Base-by-base conservation (phyloP, 2,797 vertebrate species). In the Lycodopsis pacificus region DNA sequence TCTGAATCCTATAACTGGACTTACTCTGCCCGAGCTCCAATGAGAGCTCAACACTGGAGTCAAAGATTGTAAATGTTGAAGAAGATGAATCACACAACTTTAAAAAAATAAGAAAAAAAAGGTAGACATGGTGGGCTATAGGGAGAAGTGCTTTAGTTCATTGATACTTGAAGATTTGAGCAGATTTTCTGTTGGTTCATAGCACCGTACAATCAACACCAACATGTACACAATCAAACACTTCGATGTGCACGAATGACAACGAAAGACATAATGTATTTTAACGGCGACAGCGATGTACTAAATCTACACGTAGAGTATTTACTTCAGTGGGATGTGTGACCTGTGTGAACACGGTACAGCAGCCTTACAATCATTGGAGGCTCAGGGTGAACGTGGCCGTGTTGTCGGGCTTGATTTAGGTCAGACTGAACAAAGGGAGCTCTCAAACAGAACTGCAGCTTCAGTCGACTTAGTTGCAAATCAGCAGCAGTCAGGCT, bases 351-450 rank as follows among this genome's bases (percentile, higher is more conserved):
- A 7, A 17, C 15, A 17, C 6, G 42, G 42, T 17, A 17, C 4
- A 14, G 42, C 4, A 6, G 4, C 42, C 4, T 44, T 1, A 17
- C 3, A 5, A 1, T 6, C 42, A 6, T 44, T 2, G 42, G 15
- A 44, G 42, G 15, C 30, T 57, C 32, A 13, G 14, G 5, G 34
- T 73, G 49, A 17, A 30, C 27, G 32, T 20, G 8, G 53, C 38
- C 17, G 49, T 27, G 46, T 3, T 34, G 32, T 1, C 12, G 7
- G 19, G 19, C 30, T 57, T 25, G 20, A 22, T 8, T 58, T 9
- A n/a, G 40, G 54, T 58, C 67, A 17, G 5, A 8, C 22, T 59
- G 56, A 70, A 70, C 58, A 49, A 36, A 61, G 13, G 15, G 57
- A 49, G 46, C 17, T 40, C 32, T 51, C 58, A 42, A 51, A 20